Conservation (phyloP, 2,113 vertebrate species). For the Lepus americanus region DNA sequence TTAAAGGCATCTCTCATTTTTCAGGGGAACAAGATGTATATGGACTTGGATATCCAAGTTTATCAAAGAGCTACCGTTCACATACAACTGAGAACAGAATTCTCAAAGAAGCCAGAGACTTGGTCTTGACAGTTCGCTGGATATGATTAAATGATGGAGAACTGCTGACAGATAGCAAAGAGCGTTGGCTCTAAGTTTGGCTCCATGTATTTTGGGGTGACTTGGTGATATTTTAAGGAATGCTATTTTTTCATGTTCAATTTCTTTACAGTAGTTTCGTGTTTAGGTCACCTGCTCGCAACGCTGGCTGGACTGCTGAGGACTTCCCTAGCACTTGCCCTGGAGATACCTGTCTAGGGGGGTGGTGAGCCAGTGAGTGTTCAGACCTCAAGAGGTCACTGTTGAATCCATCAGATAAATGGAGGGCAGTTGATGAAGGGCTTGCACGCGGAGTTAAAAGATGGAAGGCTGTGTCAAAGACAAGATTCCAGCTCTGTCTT, state of each 20-base stretch:
- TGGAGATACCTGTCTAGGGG: background rate
- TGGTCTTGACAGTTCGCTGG: slow-evolving; percentile 64
- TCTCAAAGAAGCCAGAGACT: slow-evolving; percentile 46
- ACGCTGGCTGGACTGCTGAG: background rate
- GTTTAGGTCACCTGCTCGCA: background rate
- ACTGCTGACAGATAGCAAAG: slow-evolving; percentile 73
- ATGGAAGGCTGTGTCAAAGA: background rate
- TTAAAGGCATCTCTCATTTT: slow-evolving; percentile 72
- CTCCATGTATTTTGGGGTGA: slow-evolving; percentile 64
- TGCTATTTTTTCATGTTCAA: slow-evolving; percentile 58
- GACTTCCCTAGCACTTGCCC: background rate
- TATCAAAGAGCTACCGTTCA: slow-evolving; percentile 76
- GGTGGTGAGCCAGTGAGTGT: background rate
- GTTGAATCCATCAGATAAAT: background rate
- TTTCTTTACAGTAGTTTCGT: background rate
- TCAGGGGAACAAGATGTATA: slow-evolving; percentile 81
- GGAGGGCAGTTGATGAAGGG: background rate
- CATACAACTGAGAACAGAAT: slow-evolving; percentile 78
- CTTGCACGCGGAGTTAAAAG: background rate
- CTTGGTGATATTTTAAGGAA: slow-evolving; percentile 70
- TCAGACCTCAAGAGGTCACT: background rate
- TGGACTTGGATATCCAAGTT: slow-evolving; percentile 74
- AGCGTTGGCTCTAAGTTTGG: slow-evolving; percentile 65
- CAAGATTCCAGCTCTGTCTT: background rate
- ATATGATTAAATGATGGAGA: slow-evolving; percentile 76